Conservation (phyloP, 2,888 invertebrate genomes). For the Acronicta aceris region DNA sequence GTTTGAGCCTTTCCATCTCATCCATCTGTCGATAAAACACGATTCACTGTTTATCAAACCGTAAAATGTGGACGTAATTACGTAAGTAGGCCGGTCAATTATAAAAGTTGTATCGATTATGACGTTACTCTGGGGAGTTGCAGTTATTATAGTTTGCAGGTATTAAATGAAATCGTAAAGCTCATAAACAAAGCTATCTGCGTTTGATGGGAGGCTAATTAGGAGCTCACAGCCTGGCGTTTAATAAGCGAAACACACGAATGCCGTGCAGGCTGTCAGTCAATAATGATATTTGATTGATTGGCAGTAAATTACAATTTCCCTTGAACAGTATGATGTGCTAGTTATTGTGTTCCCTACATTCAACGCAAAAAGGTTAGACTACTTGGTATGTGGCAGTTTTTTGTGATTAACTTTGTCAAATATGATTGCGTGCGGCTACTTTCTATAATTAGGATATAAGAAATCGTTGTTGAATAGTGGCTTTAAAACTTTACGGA, state of each 20-base stretch:
- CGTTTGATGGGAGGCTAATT: slow-evolving; percentile 57
- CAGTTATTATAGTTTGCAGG: slow-evolving; percentile 12
- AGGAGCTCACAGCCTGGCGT: slow-evolving; percentile 49
- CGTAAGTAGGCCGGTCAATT: slow-evolving; percentile 10
- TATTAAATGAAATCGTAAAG: slow-evolving; percentile 45
- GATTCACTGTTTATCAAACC: slow-evolving; percentile 13
- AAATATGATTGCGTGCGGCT: too few relatives aligned
- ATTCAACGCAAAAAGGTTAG: background rate
- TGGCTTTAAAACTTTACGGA: too few relatives aligned
- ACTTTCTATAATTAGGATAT: too few relatives aligned
- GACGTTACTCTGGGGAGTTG: slow-evolving; percentile 9
- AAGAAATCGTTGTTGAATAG: too few relatives aligned
- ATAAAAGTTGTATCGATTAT: slow-evolving; percentile 22
- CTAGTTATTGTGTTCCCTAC: background rate
- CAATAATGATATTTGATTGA: slow-evolving; percentile 32
- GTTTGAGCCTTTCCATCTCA: slow-evolving; percentile 92
- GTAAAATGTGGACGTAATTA: slow-evolving; percentile 17
- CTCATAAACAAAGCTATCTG: slow-evolving; percentile 55
- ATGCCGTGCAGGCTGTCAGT: slow-evolving; percentile 17
- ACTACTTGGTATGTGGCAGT: too few relatives aligned
- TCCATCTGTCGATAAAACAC: slow-evolving; percentile 80
- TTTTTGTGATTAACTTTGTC: too few relatives aligned
- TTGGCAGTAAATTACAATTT: slow-evolving; percentile 23
- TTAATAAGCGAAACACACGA: slow-evolving; percentile 47
- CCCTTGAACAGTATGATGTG: background rate